Conservation (phyloP, 2,888 invertebrate species). For the Sipha maydis region DNA sequence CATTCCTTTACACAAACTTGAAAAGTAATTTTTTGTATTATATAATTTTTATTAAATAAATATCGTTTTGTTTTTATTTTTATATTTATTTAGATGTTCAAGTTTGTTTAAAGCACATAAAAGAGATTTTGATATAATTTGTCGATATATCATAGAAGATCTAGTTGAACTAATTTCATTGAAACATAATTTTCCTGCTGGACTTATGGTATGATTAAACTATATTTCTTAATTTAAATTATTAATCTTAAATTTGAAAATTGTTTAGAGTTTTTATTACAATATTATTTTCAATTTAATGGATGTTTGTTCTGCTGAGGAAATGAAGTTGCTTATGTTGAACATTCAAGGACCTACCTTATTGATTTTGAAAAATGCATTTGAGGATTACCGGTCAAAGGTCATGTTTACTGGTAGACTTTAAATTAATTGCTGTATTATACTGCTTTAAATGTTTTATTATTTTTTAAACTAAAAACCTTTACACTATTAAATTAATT, state of each 20-base stretch:
- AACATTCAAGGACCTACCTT: conserved; percentile 17
- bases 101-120: conserved; percentile 38
- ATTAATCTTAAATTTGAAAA: background rate
- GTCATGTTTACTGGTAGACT: conserved; percentile 34
- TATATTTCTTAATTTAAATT: background rate
- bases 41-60: background rate
- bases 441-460: background rate
- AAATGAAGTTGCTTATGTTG: background rate
- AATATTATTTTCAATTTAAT: conserved; percentile 38
- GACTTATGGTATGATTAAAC: conserved; percentile 7
- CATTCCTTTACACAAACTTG: conserved; percentile 40
- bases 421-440: background rate
- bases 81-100: conserved; percentile 32
- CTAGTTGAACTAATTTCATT: background rate
- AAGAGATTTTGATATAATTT: conserved; percentile 13
- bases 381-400: background rate
- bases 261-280: conserved; percentile 6
- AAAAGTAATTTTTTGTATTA: conserved; percentile 37
- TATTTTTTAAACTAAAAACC: background rate
- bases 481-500: background rate
- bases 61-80: background rate
- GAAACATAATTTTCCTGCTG: background rate
- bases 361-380: background rate
- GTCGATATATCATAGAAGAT: conserved; percentile 1
- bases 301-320: background rate